Evolutionary conservation across 2,888 invertebrate genomes (phyloP).

Genomic region (Apotomis betuletana): DNA sequence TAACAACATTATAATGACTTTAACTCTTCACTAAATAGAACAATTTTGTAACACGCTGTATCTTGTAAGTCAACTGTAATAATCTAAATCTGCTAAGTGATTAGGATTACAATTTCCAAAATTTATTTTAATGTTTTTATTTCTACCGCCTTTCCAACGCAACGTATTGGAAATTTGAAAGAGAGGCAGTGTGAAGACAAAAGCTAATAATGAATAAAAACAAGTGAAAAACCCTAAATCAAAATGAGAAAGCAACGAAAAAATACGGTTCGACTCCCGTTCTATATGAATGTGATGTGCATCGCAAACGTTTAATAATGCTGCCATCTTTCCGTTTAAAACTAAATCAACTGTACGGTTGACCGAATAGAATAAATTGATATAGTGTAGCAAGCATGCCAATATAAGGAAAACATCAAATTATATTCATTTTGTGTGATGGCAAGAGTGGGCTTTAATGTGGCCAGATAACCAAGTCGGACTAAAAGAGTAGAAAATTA

Average conservation of each 20-base stretch:
- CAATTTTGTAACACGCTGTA: conserved; percentile 19
- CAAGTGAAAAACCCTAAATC: too few relatives aligned
- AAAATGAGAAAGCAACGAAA: neutral
- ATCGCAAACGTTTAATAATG: neutral
- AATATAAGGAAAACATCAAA: conserved; percentile 3
- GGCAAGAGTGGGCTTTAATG: neutral
- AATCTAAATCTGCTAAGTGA: conserved; percentile 11
- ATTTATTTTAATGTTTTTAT: conserved; percentile 23
- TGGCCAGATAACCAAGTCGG: conserved; percentile 2
- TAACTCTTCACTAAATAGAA: conserved; percentile 15
- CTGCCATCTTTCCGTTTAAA: conserved; percentile 15
- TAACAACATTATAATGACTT: conserved; percentile 11
- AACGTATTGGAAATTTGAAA: too few relatives aligned
- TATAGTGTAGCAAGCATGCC: neutral
- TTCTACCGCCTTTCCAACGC: neutral
- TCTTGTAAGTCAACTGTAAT: conserved; percentile 10
- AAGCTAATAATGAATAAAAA: too few relatives aligned
- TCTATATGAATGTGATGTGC: neutral
- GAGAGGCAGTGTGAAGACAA: too few relatives aligned
- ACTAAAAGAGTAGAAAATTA: conserved; percentile 1
- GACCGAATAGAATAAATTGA: neutral
- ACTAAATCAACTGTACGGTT: neutral
- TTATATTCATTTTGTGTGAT: neutral
- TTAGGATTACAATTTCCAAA: conserved; percentile 28
- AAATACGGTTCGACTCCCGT: conserved; percentile 7